These are phyloP conservation scores for Silurus glanis DNA, from an alignment of 2,113 vertebrate genomes.

Conservation along the genomic window DNA sequence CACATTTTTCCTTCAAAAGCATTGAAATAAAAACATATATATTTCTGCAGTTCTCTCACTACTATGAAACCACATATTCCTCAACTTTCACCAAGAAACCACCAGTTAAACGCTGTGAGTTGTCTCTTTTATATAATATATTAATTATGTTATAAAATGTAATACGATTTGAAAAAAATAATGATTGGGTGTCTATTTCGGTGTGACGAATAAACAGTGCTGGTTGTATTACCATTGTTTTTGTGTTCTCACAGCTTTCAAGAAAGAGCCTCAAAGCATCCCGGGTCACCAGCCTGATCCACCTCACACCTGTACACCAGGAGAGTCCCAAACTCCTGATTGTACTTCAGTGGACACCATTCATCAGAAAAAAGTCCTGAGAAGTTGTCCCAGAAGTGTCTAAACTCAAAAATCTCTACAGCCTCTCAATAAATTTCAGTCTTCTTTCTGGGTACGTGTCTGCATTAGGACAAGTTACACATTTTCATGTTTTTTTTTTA, in stretches of 20 bases:
- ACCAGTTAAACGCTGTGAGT: constrained; percentile 46
- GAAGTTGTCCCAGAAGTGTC: not conserved
- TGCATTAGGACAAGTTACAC: not conserved
- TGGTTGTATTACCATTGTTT: not conserved
- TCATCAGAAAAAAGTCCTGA: not conserved
- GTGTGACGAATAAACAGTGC: not conserved
- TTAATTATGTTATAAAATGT: too few relatives aligned
- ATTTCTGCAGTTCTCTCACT: constrained; percentile 65
- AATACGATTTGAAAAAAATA: not conserved
- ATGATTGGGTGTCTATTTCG: not conserved
- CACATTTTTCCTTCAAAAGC: not conserved
- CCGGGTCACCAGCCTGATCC: constrained; percentile 56
- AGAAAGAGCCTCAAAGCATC: constrained; percentile 48
- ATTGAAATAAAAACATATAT: not conserved
- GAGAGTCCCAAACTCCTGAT: constrained; percentile 44
- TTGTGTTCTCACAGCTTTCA: constrained; percentile 31
- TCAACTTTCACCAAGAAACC: constrained; percentile 54
- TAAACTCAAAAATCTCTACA: not conserved
- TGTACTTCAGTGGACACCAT: constrained; percentile 38
- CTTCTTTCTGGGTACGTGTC: not conserved
- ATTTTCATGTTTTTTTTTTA: not conserved
- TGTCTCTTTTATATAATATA: not conserved
- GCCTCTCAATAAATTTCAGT: not conserved
- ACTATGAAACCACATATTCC: constrained; percentile 68
- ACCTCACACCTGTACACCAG: constrained; percentile 46